A percentile compares a stretch with the other conserved stretches of the same genome.
Conservation (phyloP, 2,113 vertebrate species). For the Embiotoca jacksoni region DNA sequence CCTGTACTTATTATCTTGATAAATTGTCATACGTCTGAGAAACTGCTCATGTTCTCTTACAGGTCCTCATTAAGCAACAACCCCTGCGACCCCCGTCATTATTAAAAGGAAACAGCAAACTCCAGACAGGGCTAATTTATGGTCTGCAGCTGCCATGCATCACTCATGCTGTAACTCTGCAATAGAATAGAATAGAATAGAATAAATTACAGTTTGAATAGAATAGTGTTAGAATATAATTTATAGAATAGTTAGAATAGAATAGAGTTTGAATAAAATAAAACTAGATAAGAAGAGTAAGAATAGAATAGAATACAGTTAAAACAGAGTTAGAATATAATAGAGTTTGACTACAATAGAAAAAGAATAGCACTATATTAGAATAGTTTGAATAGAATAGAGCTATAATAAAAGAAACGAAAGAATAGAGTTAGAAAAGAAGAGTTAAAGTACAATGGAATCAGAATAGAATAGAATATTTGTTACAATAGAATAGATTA, state of each 20-base stretch:
- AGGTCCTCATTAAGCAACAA: conserved; percentile 43
- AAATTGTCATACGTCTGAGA: conserved; percentile 33
- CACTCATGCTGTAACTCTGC: conserved; percentile 1
- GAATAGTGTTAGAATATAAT: too few species aligned
- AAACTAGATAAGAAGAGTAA: conserved; percentile 20
- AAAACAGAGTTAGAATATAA: too few species aligned
- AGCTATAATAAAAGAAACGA: too few species aligned
- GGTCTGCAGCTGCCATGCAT: conserved; percentile 5
- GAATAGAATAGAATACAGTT: neutral
- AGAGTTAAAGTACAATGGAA: too few species aligned
- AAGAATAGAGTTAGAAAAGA: too few species aligned
- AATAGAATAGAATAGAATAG: neutral
- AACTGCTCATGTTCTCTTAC: conserved; percentile 33
- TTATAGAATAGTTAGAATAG: neutral
- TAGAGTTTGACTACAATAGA: too few species aligned
- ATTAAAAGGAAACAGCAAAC: conserved; percentile 41
- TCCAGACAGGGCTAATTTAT: conserved; percentile 38
- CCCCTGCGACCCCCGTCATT: conserved; percentile 36
- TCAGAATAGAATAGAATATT: too few species aligned
- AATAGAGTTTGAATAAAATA: neutral
- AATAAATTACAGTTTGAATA: neutral
- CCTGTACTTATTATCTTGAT: conserved; percentile 20
- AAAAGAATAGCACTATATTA: too few species aligned
- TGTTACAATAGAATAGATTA: too few species aligned
- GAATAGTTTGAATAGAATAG: too few species aligned